Evolutionary conservation across 2,797 vertebrate species (phyloP), one percentile per base, ranked within the genome.

Genomic region (Bovichtus diacanthus): DNA sequence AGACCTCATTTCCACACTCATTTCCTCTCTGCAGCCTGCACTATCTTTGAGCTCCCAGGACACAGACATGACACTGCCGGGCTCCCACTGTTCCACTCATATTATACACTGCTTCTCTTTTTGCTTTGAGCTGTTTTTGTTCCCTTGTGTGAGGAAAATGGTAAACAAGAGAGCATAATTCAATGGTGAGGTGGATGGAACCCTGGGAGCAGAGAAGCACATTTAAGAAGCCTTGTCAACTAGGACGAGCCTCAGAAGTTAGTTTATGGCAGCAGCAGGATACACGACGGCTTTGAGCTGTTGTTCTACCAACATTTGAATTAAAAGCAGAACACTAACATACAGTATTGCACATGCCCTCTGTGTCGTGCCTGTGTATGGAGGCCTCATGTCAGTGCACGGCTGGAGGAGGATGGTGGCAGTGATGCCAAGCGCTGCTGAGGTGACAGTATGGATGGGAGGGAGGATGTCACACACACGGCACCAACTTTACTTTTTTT

Each of bases 41-140:
- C 76, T 83, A 88, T 92, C 84, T 88, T 68, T 66, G 72, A 85
- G 86, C 86, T 51, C 81, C 79, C 86, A 88, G 88, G 82, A 90
- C 71, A 73, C 81, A 80, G 76, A 88, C 84, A 74, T 86, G 82
- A 86, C 76, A 82, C 87, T 70, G 72, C 70, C 27, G 31, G 51
- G 73, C 73, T 83, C 80, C 74, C 15, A 50, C 80, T 74, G 85
- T 78, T 87, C 79, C 70, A 74, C 84, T 81, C 79, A 27, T 60
- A 90, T 90, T 88, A 79, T 78, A 80, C 87, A 73, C 85, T 74
- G 70, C 64, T 78, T 85, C 70, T 80, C 39, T 72, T 88, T 81
- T 88, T 70, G 86, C 92, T 92, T 64, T 78, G 78, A 93, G 90
- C 84, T 88, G 86, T 89, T 92, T 90, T 84, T 91, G 83, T 90